These are phyloP conservation scores for Lepilemur ruficaudatus DNA, from an alignment of 2,797 vertebrate genomes.

Conservation along the genomic window DNA sequence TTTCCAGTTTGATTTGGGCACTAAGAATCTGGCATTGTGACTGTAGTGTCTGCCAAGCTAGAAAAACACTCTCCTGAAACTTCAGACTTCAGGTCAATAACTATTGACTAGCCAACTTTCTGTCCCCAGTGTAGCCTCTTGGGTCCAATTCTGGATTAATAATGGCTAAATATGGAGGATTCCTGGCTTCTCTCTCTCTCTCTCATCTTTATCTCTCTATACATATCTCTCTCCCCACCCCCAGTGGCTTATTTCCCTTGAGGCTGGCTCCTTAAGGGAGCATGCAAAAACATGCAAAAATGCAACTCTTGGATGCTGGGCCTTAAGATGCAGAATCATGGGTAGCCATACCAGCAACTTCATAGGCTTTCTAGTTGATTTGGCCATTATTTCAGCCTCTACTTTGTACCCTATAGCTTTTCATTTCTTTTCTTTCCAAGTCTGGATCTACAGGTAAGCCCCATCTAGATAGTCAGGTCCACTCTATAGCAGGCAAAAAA, in stretches of 20 bases:
- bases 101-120: background rate
- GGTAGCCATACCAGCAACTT: background rate
- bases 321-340: background rate
- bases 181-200: background rate
- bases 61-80: background rate
- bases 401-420: background rate
- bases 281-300: background rate
- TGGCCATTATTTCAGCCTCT: background rate
- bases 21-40: background rate
- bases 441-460: background rate
- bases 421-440: slow-evolving; percentile 1
- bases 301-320: background rate
- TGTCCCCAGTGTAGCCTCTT: background rate
- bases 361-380: background rate
- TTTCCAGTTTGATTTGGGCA: slow-evolving; percentile 18
- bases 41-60: background rate
- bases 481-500: background rate
- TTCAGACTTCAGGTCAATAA: slow-evolving; percentile 7
- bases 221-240: no score
- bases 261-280: background rate
- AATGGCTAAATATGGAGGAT: background rate
- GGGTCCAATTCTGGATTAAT: slow-evolving; percentile 5
- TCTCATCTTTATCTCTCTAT: background rate
- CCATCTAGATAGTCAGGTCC: background rate
- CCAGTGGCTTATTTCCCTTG: background rate